Conservation (phyloP, 2,113 vertebrate species). For the Balaeniceps rex region DNA sequence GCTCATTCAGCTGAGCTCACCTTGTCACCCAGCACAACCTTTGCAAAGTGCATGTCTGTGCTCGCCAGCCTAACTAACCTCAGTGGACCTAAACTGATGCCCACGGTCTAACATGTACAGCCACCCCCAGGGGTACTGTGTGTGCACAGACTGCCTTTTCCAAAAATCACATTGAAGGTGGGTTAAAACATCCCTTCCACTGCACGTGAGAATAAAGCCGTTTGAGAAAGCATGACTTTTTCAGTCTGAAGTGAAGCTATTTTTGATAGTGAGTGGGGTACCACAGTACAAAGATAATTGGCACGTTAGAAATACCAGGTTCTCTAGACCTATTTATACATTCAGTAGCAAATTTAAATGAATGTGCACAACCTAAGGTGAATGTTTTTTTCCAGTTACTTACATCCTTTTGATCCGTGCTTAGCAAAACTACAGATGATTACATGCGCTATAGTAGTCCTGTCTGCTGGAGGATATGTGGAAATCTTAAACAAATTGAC, state of each 20-base stretch:
- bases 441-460: not conserved
- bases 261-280: not conserved
- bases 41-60: not conserved
- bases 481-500: not conserved
- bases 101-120: not conserved
- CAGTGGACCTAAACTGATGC: not conserved
- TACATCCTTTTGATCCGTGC: not conserved
- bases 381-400: not conserved
- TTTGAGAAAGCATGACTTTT: not conserved
- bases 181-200: not conserved
- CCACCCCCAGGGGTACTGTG: rapidly evolving
- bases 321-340: not conserved
- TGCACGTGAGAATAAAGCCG: not conserved
- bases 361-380: not conserved
- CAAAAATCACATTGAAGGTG: not conserved
- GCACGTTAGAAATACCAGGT: not conserved
- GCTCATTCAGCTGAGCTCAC: not conserved
- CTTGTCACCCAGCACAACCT: not conserved
- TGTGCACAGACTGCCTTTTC: not conserved
- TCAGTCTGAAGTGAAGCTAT: not conserved
- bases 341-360: not conserved
- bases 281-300: not conserved
- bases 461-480: not conserved
- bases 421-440: not conserved
- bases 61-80: not conserved